Base-by-base conservation (phyloP, 1,140 invertebrate genomes). In the Drosophila parvula region DNA sequence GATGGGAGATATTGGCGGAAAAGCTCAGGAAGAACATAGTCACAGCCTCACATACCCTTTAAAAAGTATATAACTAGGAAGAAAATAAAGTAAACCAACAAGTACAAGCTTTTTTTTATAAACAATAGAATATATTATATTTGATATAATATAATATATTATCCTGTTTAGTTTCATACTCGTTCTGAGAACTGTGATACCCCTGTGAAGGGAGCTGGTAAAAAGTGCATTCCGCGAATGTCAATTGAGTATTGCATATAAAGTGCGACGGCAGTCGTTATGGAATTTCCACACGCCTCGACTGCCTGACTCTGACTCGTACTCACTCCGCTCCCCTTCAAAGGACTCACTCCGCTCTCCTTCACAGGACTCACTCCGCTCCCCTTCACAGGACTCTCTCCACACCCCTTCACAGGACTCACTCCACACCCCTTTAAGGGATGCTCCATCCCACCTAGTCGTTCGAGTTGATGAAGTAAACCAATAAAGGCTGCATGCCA, bases 211-310 rank as follows among this genome's bases (percentile, higher is more conserved):
- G 1, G 4, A 44, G 18, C 22, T 51, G 43, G 79, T 6, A 53
- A 34, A 41, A 64, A 84, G 56, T 62, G 63, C 79, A 76, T 81
- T 79, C 78, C 78, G 68, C 81, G 78, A 85, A 85, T 85, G 82
- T 85, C 82, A 86, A 85, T 85, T 85, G 82, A 85, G 81, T 86
- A 86, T 86, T 86, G 82, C 81, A 85, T 81, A 85, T 85, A 85
- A 71, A 83, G 53, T 56, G 65, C 44, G 45, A 22, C 36, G 12
- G 36, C 63, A 80, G 77, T 68, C 81, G 81, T 84, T 84, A 84
- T 84, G 81, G 78, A 80, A 84, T 84, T 84, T 84, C 81, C 73
- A 74, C 81, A 84, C 81, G 81, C 73, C 64, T 73, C 73, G 51
- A 75, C 75, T 63, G 65, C 43, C 74, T 77, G 78, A 55, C 71